Evolutionary conservation across 2,113 vertebrate species (phyloP).

Genomic region (Petromus typicus): DNA sequence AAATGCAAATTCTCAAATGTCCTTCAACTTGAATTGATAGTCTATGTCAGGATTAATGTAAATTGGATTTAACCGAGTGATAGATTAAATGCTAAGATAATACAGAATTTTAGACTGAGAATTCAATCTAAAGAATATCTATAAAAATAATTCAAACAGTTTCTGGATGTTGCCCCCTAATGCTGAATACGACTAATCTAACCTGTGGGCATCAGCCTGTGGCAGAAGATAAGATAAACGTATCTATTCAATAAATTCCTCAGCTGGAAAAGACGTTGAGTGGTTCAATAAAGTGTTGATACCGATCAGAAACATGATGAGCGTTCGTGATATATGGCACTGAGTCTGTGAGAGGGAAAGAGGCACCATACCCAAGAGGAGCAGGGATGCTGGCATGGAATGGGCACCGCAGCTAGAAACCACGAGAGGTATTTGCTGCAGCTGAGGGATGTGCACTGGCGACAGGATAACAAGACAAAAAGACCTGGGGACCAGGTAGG

Average conservation of each 20-base stretch:
- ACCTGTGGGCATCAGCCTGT: not conserved
- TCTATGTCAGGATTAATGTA: not conserved
- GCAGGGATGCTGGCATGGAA: not conserved
- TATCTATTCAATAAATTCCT: not conserved
- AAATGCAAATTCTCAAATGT: not conserved
- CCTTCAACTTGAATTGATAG: not conserved
- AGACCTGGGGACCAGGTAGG: not conserved
- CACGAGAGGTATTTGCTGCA: not conserved
- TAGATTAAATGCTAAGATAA: not conserved
- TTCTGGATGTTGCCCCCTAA: not conserved
- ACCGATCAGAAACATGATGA: not conserved
- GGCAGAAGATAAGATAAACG: not conserved
- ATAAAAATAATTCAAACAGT: not conserved
- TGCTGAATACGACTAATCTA: not conserved
- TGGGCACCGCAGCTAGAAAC: not conserved
- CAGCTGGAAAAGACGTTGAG: not conserved
- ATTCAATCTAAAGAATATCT: not conserved
- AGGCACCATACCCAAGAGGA: not conserved
- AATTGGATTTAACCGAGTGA: not conserved
- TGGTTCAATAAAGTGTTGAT: not conserved
- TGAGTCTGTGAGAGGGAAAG: not conserved
- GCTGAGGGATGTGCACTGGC: not conserved
- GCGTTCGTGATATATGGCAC: too few species aligned
- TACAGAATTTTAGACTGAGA: not conserved
- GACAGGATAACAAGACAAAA: accelerated